Evolutionary conservation across 2,888 invertebrate species (phyloP).

Genomic region (Odontocolon sp.): DNA sequence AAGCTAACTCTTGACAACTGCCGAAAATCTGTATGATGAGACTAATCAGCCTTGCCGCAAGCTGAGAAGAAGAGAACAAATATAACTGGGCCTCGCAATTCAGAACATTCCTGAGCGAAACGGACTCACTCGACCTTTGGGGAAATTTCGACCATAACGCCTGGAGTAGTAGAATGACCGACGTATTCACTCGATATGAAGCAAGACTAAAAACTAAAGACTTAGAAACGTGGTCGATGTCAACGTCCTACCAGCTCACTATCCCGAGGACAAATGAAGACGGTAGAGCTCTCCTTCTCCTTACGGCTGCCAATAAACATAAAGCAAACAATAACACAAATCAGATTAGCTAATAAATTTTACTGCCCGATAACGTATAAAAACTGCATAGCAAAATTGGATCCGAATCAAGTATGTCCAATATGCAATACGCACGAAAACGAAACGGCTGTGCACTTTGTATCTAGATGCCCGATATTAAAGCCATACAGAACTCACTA

Average conservation of each 20-base stretch:
- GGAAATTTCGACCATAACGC: background rate
- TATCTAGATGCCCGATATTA: background rate
- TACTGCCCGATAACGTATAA: background rate
- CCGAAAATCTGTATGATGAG: slow-evolving; percentile 15
- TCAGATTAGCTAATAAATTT: background rate
- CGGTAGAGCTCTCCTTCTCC: background rate
- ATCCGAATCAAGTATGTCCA: background rate
- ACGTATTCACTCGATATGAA: background rate
- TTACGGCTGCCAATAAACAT: background rate
- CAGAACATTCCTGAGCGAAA: background rate
- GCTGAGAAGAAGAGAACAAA: background rate
- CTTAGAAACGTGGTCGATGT: background rate
- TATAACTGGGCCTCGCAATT: slow-evolving; percentile 8
- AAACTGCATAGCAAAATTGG: background rate
- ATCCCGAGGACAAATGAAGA: slow-evolving; percentile 1
- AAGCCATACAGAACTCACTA: background rate
- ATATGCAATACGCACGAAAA: background rate
- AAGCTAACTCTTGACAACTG: background rate
- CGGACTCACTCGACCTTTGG: background rate
- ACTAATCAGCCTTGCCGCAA: slow-evolving; percentile 21
- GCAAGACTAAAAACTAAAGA: background rate
- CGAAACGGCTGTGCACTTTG: background rate
- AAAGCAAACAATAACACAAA: slow-evolving; percentile 4
- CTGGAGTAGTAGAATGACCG: background rate
- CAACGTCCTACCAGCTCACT: background rate